Conservation (phyloP, 2,888 invertebrate species). For the Nephrotoma appendiculata region DNA sequence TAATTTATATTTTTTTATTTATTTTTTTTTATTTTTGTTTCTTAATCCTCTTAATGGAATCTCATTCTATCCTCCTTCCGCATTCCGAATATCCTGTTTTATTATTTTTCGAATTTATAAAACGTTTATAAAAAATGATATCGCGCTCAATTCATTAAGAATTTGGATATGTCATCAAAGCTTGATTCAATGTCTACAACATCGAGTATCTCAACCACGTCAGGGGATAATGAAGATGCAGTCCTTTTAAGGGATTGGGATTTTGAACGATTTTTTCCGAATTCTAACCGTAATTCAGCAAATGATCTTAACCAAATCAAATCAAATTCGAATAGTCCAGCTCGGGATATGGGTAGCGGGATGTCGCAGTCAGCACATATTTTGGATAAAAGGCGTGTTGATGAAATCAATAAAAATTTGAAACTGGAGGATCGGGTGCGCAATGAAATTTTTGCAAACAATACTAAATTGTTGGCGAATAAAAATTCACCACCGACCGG, state of each 20-base stretch:
- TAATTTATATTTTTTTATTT: conserved; percentile 16
- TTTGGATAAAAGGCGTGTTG: conserved; percentile 10
- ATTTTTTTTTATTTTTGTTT: conserved; percentile 2
- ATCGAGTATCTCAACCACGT: conserved; percentile 13
- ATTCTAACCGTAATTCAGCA: conserved; percentile 27
- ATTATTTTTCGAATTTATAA: neutral
- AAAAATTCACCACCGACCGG: conserved; percentile 10
- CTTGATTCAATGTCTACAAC: conserved; percentile 14
- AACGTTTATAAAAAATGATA: neutral
- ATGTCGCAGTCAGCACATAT: conserved; percentile 23
- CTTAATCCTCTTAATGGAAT: neutral
- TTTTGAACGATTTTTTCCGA: conserved; percentile 69
- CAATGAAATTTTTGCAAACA: conserved; percentile 14
- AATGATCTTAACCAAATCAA: conserved; percentile 16
- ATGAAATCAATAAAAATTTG: conserved; percentile 15
- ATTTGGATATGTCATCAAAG: neutral
- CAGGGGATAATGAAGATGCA: conserved; percentile 57
- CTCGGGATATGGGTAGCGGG: conserved; percentile 28
- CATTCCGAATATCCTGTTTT: neutral
- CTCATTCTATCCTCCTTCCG: neutral
- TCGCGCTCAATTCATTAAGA: neutral
- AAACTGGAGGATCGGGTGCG: conserved; percentile 15
- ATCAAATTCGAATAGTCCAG: conserved; percentile 27
- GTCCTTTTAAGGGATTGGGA: conserved; percentile 76
- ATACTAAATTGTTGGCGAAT: conserved; percentile 12